Conservation (phyloP, 2,113 vertebrate species). For the Mus spicilegus region DNA sequence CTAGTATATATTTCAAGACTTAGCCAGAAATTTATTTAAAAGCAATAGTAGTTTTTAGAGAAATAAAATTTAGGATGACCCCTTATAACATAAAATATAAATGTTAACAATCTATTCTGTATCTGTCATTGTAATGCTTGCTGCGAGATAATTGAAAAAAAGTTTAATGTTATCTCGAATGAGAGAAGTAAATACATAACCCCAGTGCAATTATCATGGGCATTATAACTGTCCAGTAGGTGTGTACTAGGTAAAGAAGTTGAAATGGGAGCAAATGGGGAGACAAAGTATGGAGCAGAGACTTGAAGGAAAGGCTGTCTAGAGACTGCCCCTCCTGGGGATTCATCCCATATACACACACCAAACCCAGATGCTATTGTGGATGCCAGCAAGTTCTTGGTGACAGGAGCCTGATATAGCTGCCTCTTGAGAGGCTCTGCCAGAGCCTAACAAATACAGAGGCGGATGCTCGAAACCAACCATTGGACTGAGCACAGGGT, state of each 20-base stretch:
- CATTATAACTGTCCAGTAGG: background rate
- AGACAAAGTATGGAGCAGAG: too few relatives aligned
- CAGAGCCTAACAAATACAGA: too few relatives aligned
- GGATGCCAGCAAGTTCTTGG: too few relatives aligned
- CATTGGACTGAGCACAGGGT: too few relatives aligned
- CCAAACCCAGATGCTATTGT: too few relatives aligned
- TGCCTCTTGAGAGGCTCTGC: too few relatives aligned
- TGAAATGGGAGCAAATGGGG: background rate
- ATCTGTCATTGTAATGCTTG: background rate
- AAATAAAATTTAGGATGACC: background rate
- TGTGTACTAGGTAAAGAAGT: slow-evolving; percentile 2
- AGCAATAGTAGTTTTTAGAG: background rate
- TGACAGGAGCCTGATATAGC: too few relatives aligned
- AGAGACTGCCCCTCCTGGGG: too few relatives aligned
- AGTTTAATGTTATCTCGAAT: background rate
- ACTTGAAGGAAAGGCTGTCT: too few relatives aligned
- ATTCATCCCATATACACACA: too few relatives aligned
- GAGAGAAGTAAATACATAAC: background rate
- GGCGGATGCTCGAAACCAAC: too few relatives aligned
- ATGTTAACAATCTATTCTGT: background rate
- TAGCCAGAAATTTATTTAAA: background rate
- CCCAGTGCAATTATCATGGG: background rate
- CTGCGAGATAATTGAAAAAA: slow-evolving; percentile 8
- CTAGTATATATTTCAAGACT: background rate
- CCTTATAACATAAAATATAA: background rate